Percentiles rank a stretch among this genome's conserved stretches.
These are phyloP conservation scores for Coryphaenoides rupestris DNA, from an alignment of 2,113 vertebrate species.

Conservation along the genomic window DNA sequence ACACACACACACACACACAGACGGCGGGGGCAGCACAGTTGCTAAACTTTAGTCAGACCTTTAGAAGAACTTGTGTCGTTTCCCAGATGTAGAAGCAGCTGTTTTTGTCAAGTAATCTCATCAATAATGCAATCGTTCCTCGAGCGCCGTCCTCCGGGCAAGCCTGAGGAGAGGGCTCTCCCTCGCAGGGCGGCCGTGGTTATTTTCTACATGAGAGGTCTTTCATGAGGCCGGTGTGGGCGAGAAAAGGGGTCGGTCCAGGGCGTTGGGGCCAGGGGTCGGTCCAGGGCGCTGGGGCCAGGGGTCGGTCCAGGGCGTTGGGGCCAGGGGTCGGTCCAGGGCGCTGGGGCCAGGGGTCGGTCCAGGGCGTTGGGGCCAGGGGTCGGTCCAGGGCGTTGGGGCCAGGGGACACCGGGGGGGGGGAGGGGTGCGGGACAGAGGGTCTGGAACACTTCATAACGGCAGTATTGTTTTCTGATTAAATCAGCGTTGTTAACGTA, in stretches of 20 bases:
- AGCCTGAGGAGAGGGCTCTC: not conserved
- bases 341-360: too few species aligned
- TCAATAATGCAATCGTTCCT: slow-evolving; percentile 65
- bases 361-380: too few species aligned
- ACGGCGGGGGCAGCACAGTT: slow-evolving; percentile 33
- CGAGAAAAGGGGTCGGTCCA: too few species aligned
- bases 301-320: too few species aligned
- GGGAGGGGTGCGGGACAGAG: too few species aligned
- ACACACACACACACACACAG: slow-evolving; percentile 17
- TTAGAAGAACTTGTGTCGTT: slow-evolving; percentile 26
- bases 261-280: too few species aligned
- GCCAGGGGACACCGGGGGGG: too few species aligned
- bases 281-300: too few species aligned
- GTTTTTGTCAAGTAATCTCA: slow-evolving; percentile 46
- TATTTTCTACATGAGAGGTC: too few species aligned
- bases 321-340: too few species aligned
- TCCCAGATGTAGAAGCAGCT: slow-evolving; percentile 61
- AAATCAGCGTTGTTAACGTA: slow-evolving; percentile 61
- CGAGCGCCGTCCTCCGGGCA: slow-evolving; percentile 11
- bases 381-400: too few species aligned
- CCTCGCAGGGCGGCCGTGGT: too few species aligned
- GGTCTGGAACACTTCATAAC: slow-evolving; percentile 41
- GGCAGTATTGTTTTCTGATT: slow-evolving; percentile 49
- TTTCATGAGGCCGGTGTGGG: slow-evolving; percentile 1
- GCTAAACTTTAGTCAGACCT: slow-evolving; percentile 30